Percentiles rank a stretch among this genome's conserved stretches.
These are phyloP conservation scores for Discoglossus pictus DNA, from an alignment of 2,797 vertebrate genomes.

Conservation along the genomic window DNA sequence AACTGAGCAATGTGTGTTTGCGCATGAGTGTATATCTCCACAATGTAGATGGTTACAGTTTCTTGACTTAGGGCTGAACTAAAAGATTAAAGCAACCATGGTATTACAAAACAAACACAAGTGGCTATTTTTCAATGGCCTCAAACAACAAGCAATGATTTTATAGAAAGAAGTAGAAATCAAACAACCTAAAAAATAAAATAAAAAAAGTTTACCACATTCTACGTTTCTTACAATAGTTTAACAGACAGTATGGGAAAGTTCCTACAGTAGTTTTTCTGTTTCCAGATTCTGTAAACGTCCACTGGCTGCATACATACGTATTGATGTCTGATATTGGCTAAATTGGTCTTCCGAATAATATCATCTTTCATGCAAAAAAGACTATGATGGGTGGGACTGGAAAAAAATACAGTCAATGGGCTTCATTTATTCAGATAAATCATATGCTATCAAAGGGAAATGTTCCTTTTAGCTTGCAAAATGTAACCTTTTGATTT, in stretches of 20 bases:
- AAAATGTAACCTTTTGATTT: slow-evolving; percentile 97
- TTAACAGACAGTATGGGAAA: too few relatives aligned
- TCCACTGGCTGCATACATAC: background rate
- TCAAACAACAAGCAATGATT: too few relatives aligned
- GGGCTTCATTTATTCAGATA: slow-evolving; percentile 15
- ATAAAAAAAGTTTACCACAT: too few relatives aligned
- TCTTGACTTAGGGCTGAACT: too few relatives aligned
- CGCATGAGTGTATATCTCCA: too few relatives aligned
- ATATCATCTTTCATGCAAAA: slow-evolving; percentile 35
- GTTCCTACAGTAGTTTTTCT: background rate
- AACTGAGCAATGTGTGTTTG: too few relatives aligned
- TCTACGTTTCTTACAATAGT: slow-evolving; percentile 49
- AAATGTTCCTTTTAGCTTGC: slow-evolving; percentile 81
- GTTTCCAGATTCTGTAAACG: slow-evolving; percentile 32
- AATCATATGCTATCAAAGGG: slow-evolving; percentile 54
- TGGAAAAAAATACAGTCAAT: slow-evolving; percentile 47
- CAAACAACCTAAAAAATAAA: too few relatives aligned
- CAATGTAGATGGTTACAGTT: too few relatives aligned
- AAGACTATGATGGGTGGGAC: slow-evolving; percentile 26
- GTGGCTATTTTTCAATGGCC: too few relatives aligned
- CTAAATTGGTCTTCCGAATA: slow-evolving; percentile 10
- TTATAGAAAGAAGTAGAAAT: too few relatives aligned
- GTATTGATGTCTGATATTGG: background rate
- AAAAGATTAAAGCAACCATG: too few relatives aligned
- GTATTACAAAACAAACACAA: too few relatives aligned